These are phyloP conservation scores for Bothrops jararaca DNA, from an alignment of 2,113 vertebrate species.

Conservation along the genomic window DNA sequence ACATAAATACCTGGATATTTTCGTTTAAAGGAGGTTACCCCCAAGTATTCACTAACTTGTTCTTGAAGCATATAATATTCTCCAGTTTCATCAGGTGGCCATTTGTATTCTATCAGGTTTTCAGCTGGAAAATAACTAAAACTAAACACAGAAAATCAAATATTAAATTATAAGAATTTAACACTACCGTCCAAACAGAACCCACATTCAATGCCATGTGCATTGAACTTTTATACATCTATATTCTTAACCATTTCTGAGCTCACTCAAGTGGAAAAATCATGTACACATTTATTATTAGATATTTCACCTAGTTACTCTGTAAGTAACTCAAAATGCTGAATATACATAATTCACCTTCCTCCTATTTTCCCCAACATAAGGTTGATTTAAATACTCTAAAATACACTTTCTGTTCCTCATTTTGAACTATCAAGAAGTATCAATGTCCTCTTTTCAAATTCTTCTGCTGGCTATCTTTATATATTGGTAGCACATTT, in stretches of 20 bases:
- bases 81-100: slow-evolving; percentile 93
- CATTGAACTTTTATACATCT: background rate
- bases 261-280: background rate
- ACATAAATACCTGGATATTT: slow-evolving; percentile 91
- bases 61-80: slow-evolving; percentile 99
- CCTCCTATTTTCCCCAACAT: background rate
- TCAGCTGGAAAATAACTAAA: slow-evolving; percentile 96
- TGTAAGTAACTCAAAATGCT: background rate
- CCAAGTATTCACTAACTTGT: slow-evolving; percentile 98
- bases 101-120: slow-evolving; percentile 97
- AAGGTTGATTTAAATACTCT: background rate
- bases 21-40: slow-evolving; percentile 96
- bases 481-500: background rate
- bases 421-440: background rate
- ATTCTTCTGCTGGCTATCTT: background rate
- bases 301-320: background rate
- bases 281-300: background rate
- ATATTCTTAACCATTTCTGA: background rate
- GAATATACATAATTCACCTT: background rate
- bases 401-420: background rate
- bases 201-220: background rate
- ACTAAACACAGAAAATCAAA: slow-evolving; percentile 63
- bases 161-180: background rate
- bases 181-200: background rate
- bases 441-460: background rate